Base-by-base conservation (phyloP, 2,113 vertebrate genomes). In the Coregonus clupeaformis region DNA sequence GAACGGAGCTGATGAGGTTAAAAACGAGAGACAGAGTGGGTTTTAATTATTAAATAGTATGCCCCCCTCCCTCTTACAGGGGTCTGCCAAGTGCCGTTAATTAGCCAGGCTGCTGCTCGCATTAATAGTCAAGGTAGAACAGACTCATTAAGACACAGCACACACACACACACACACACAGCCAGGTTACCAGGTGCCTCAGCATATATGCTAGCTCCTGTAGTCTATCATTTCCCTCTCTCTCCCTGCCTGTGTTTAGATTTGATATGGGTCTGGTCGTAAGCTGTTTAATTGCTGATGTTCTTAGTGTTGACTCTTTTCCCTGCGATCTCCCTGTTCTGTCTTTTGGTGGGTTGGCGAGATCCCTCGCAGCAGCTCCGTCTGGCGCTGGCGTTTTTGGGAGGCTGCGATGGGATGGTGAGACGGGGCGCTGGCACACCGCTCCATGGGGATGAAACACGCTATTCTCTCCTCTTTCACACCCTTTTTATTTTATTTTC, bases 11-110 rank as follows among this genome's bases (percentile, higher is more conserved):
- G 81, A 88, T 82, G 77, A 88, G 83, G 84, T 90, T 91, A 82
- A 89, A 90, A 87, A 76, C 52, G 5, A 30, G 72, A 86, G 85
- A 79, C 29, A 68, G 76, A 80, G 72, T 76, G 78, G 29, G 79
- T 85, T 89, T 82, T 80, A 89, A 90, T 91, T 89, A 89, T 90
- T 91, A 82, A 89, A 89, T 88, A 82, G 88, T 81, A 72, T n/a
- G 70, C 71, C 66, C 76, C 77, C 80, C 57, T 72, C 80, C 27
- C 24, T 72, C 69, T 55, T 64, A 74, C 62, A 52, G 55, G 63
- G 55, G 68, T 79, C 76, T 88, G 71, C 82, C 74, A 68, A 71
- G 74, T 74, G 80, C 69, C 73, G 77, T 87, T 93, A 93, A 93
- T 93, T 92, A 92, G 84, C 82, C 55, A 59, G 78, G 71, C 80